These are phyloP conservation scores for Xylota sylvarum DNA, from an alignment of 2,888 invertebrate genomes.

Conservation along the genomic window DNA sequence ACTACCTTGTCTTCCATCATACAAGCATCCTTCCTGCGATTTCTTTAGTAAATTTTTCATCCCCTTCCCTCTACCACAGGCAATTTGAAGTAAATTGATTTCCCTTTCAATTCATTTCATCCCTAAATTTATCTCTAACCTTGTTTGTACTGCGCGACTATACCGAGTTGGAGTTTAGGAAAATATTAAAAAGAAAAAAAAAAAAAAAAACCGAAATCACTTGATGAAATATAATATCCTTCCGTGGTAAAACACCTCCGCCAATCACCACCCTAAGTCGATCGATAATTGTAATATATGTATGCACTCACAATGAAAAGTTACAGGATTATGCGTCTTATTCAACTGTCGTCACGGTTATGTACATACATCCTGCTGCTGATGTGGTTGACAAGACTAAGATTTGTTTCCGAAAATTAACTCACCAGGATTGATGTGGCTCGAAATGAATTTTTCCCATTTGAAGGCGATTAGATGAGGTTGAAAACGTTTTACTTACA, in stretches of 20 bases:
- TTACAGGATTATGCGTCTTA: conserved; percentile 28
- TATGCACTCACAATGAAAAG: conserved; percentile 14
- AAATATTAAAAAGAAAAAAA: conserved; percentile 19
- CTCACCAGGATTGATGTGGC: neutral
- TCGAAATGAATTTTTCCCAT: neutral
- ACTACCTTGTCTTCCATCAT: neutral
- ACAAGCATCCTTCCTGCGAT: conserved; percentile 6
- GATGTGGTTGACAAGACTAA: conserved; percentile 17
- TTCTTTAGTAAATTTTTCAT: conserved; percentile 45
- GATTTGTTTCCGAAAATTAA: conserved; percentile 32
- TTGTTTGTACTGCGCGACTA: conserved; percentile 37
- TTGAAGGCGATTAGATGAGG: neutral
- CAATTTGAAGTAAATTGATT: conserved; percentile 46
- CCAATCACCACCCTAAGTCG: neutral
- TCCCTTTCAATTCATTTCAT: conserved; percentile 39
- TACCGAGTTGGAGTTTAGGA: neutral
- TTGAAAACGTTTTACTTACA: neutral
- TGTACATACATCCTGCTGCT: no score
- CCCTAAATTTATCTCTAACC: conserved; percentile 37
- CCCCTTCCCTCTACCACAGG: conserved; percentile 7
- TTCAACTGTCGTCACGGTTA: conserved; percentile 18
- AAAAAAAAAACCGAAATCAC: conserved; percentile 23
- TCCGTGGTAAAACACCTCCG: conserved; percentile 8
- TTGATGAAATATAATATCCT: conserved; percentile 38
- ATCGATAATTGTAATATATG: conserved; percentile 41